Evolutionary conservation across 2,888 invertebrate species (phyloP).

Genomic region (Drosophila prostipennis): DNA sequence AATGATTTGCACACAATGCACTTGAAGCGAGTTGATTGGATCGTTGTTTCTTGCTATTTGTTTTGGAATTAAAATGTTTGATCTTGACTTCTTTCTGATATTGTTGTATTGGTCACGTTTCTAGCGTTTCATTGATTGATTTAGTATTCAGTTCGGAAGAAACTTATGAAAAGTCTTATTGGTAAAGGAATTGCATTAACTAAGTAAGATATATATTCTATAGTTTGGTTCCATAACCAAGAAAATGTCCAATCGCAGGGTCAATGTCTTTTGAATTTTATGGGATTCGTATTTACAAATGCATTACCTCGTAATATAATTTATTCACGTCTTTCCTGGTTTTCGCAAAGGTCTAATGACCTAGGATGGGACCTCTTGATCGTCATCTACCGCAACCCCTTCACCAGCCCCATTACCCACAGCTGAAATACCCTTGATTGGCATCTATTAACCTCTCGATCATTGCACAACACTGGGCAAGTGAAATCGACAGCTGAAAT

Average conservation of each 20-base stretch:
- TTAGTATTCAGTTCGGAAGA: background rate
- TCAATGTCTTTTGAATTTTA: background rate
- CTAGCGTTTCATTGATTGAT: background rate
- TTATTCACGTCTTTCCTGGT: too few relatives aligned
- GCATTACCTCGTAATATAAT: too few relatives aligned
- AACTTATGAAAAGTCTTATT: background rate
- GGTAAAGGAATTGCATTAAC: too few relatives aligned
- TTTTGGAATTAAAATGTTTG: background rate
- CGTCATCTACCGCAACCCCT: background rate
- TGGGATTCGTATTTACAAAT: too few relatives aligned
- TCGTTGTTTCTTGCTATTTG: too few relatives aligned
- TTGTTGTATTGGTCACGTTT: background rate
- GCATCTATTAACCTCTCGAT: background rate
- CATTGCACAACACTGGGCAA: slow-evolving; percentile 31
- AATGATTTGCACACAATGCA: slow-evolving; percentile 9
- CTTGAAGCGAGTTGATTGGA: background rate
- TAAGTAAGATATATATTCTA: background rate
- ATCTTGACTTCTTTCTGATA: background rate
- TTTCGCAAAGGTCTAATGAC: too few relatives aligned
- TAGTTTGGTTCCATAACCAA: background rate
- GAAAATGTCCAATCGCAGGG: background rate
- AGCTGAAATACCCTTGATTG: background rate
- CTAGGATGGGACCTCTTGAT: background rate
- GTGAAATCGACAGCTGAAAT: slow-evolving; percentile 25
- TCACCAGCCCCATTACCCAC: background rate